Percentiles rank a stretch among this genome's conserved stretches.
phyloP scores from a whole-genome alignment of 2,888 invertebrate genomes.

The Platerodrilus igneus region DNA sequence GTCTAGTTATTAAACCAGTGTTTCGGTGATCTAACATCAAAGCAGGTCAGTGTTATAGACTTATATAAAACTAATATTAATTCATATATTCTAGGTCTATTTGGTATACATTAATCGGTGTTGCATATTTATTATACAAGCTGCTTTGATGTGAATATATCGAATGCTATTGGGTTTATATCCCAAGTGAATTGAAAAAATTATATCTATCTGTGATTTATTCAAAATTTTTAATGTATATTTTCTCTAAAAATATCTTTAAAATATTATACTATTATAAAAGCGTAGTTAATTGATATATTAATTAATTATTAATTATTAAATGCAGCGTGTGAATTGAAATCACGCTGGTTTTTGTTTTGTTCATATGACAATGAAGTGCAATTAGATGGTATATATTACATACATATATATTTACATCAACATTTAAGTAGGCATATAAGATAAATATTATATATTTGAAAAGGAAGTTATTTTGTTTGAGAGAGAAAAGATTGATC shows the following conservation, averaged over 20 bases:
- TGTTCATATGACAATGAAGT: constrained; percentile 56
- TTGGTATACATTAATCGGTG: constrained; percentile 37
- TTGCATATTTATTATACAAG: constrained; percentile 37
- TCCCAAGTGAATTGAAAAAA: constrained; percentile 47
- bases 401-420: constrained; percentile 53
- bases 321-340: constrained; percentile 14
- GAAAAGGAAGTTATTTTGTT: constrained; percentile 56
- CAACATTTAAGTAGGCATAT: constrained; percentile 52
- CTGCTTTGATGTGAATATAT: constrained; percentile 49
- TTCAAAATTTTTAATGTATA: constrained; percentile 58
- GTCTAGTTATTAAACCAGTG: too few relatives aligned
- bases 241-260: constrained; percentile 57
- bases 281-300: constrained; percentile 46
- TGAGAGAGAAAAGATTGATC: constrained; percentile 64
- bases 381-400: constrained; percentile 59
- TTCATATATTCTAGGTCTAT: constrained; percentile 35
- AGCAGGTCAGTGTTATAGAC: constrained; percentile 40
- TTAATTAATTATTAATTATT: constrained; percentile 33
- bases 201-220: constrained; percentile 57
- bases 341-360: constrained; percentile 38
- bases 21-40: constrained; percentile 39
- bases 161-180: constrained; percentile 34
- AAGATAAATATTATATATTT: constrained; percentile 53
- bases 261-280: constrained; percentile 49
- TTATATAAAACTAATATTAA: constrained; percentile 31